Percentiles rank a stretch among this genome's conserved stretches.
phyloP scores from a whole-genome alignment of 2,888 invertebrate genomes.

The Pachliopta kotzebuea region DNA sequence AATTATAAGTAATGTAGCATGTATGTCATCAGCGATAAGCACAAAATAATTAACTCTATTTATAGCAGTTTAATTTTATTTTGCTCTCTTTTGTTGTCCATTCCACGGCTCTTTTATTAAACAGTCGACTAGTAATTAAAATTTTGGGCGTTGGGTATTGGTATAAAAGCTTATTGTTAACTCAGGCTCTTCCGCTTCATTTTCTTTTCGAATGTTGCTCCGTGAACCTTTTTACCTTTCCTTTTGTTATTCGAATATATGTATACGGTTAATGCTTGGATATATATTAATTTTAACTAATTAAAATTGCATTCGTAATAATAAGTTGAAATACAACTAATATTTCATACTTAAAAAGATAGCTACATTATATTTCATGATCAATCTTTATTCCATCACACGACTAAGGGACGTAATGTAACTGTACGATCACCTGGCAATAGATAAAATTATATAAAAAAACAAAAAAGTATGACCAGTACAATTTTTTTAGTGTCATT shows the following conservation, averaged over 20 bases:
- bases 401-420: no score
- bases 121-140: slow-evolving; percentile 35
- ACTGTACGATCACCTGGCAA: no score
- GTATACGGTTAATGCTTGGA: slow-evolving; percentile 26
- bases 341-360: no score
- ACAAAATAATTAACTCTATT: background rate
- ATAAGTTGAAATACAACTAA: no score
- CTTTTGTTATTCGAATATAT: slow-evolving; percentile 28
- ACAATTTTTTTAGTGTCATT: no score
- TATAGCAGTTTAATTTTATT: background rate
- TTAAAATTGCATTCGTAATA: slow-evolving; percentile 11
- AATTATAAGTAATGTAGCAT: no score
- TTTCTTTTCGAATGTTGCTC: slow-evolving; percentile 31
- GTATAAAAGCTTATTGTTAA: slow-evolving; percentile 33
- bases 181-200: slow-evolving; percentile 31
- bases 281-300: slow-evolving; percentile 12
- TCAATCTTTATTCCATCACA: no score
- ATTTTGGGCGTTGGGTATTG: slow-evolving; percentile 32
- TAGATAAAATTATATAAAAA: no score
- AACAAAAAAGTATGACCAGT: no score
- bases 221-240: slow-evolving; percentile 31
- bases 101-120: slow-evolving; percentile 31
- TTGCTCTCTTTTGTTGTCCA: slow-evolving; percentile 7
- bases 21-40: no score
- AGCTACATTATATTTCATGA: no score